Evolutionary conservation across 2,797 vertebrate genomes (phyloP), one percentile per base, ranked within the genome.

Genomic region (Micrastur ruficollis): DNA sequence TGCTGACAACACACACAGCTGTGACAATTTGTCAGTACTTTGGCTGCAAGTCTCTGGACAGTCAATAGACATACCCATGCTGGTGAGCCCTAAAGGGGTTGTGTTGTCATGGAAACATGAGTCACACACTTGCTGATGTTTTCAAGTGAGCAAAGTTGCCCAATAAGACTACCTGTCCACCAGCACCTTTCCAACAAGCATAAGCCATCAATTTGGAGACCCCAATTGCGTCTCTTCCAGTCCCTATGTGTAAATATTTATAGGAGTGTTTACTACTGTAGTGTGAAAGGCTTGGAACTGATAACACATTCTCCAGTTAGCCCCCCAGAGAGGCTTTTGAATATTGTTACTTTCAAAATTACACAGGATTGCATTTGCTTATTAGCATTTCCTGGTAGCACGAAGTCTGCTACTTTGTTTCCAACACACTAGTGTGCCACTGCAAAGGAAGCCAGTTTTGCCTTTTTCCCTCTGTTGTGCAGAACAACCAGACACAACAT

Each of bases 1-100:
- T 93, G 67, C 73, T 56, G 55, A 87, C 80, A 89, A 72, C 74
- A 58, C 56, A 47, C 67, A 40, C 72, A 95, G 87, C 70, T 94
- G 70, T 59, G 68, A 78, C 46, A 56, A 50, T 68, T 32, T 83
- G 58, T 90, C 91, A 73, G 61, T 70, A 23, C 40, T 74, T 25
- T 11, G 26, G 68, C 78, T 91, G 78, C 34, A 40, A 46, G 70
- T 18, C 38, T 88, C 38, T 3, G 5, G 66, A 31, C 25, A 73
- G 67, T 18, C 89, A 70, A 42, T 1, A 40, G 62, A 50, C 12
- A 29, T 38, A 61, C 11, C 46, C 10, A 20, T 16, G 56, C 56
- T 40, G 34, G 38, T 32, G 83, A 86, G 68, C 65, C 65, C 85
- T 46, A 20, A 36, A 36, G 42, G 47, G 27, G 17, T 36, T 50